Evolutionary conservation across 2,888 invertebrate genomes (phyloP).

Genomic region (Hypena proboscidalis): DNA sequence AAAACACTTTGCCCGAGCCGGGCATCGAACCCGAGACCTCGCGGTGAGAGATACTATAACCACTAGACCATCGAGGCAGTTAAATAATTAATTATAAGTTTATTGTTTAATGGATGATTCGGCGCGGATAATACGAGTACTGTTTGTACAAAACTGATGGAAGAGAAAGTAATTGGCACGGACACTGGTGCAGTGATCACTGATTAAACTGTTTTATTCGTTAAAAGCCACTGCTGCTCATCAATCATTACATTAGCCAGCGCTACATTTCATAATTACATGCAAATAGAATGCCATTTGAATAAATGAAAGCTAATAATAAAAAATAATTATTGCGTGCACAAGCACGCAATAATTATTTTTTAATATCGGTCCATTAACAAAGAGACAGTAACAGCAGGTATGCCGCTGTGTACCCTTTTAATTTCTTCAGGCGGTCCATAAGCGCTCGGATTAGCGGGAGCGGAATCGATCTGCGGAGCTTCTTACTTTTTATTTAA

Average conservation of each 20-base stretch:
- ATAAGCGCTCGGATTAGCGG: conserved; percentile 30
- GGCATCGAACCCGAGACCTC: too few relatives aligned
- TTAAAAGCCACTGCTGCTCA: conserved; percentile 8
- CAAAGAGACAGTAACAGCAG: conserved; percentile 37
- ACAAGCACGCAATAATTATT: conserved; percentile 46
- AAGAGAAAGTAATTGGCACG: conserved; percentile 13
- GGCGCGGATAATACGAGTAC: neutral
- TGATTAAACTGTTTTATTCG: conserved; percentile 8
- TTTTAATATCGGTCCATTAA: conserved; percentile 49
- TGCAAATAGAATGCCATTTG: conserved; percentile 29
- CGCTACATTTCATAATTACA: conserved; percentile 25
- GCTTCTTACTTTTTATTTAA: conserved; percentile 11
- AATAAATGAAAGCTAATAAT: conserved; percentile 34
- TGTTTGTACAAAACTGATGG: neutral
- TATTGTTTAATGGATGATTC: too few relatives aligned
- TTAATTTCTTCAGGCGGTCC: conserved; percentile 34
- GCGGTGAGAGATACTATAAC: too few relatives aligned
- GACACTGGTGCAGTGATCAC: conserved; percentile 6
- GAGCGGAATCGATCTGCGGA: conserved; percentile 36
- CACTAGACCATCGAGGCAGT: too few relatives aligned
- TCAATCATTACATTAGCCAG: conserved; percentile 25
- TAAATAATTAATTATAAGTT: too few relatives aligned
- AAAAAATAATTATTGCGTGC: too few relatives aligned
- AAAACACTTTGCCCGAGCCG: too few relatives aligned
- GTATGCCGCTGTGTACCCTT: conserved; percentile 37